These are phyloP conservation scores for Agrochola lychnidis DNA, from an alignment of 2,888 invertebrate species.

Conservation along the genomic window DNA sequence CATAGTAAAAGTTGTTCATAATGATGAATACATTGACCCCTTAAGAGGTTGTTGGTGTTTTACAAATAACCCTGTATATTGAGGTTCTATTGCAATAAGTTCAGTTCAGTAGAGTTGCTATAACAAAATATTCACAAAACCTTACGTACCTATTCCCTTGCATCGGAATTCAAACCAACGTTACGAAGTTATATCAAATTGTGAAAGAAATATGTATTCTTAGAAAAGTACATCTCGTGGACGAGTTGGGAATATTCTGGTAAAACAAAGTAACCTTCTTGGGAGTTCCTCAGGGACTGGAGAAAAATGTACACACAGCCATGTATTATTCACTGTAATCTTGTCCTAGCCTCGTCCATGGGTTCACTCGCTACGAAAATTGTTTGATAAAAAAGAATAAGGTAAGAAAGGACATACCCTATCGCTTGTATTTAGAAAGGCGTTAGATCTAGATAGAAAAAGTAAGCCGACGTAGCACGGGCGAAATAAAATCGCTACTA, in stretches of 20 bases:
- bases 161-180: neutral
- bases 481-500: too few species aligned
- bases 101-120: too few species aligned
- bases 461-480: too few species aligned
- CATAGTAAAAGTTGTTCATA: too few species aligned
- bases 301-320: slow-evolving; percentile 40
- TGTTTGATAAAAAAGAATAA: neutral
- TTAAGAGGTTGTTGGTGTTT: too few species aligned
- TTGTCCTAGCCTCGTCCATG: slow-evolving; percentile 9
- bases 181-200: slow-evolving; percentile 32
- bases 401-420: neutral
- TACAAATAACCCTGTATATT: too few species aligned
- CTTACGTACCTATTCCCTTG: neutral
- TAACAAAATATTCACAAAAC: neutral
- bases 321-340: slow-evolving; percentile 52
- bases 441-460: neutral
- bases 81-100: neutral
- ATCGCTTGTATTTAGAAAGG: neutral
- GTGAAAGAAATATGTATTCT: slow-evolving; percentile 36
- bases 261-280: slow-evolving; percentile 46
- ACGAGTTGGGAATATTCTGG: slow-evolving; percentile 50
- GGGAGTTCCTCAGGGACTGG: slow-evolving; percentile 46
- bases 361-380: slow-evolving; percentile 7
- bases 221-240: slow-evolving; percentile 28
- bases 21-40: too few species aligned